These are phyloP conservation scores for Setophaga coronata DNA, from an alignment of 2,113 vertebrate genomes.

Conservation along the genomic window DNA sequence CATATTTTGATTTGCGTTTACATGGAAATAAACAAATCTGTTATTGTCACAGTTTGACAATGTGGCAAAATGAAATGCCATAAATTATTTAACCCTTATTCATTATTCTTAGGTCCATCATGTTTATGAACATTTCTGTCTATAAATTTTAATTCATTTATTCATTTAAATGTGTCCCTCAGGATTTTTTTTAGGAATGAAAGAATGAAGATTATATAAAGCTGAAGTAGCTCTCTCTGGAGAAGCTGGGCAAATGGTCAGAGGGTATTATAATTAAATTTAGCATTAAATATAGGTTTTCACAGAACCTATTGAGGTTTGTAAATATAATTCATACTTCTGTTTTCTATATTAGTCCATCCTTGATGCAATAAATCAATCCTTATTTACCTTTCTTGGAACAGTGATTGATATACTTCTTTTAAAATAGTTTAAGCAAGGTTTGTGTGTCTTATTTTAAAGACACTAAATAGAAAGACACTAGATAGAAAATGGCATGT, in stretches of 20 bases:
- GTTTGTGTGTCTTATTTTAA: background rate
- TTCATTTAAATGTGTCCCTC: background rate
- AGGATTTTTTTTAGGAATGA: background rate
- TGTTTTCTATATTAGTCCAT: background rate
- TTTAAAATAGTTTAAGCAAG: background rate
- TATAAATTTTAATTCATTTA: constrained; percentile 41
- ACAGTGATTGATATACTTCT: background rate
- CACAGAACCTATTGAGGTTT: background rate
- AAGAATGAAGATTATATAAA: background rate
- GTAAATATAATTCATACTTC: background rate
- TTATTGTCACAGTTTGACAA: constrained; percentile 43
- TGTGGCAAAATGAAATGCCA: constrained; percentile 29
- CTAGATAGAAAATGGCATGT: background rate
- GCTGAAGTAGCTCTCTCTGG: background rate
- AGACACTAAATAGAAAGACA: background rate
- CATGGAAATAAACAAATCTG: constrained; percentile 27
- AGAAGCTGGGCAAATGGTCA: background rate
- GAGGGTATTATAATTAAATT: background rate
- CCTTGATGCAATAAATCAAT: background rate
- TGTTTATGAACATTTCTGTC: background rate
- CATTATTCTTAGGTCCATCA: constrained; percentile 15
- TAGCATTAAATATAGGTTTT: background rate
- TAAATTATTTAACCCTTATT: constrained; percentile 46
- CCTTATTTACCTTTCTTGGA: background rate
- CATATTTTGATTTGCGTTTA: constrained; percentile 18